These are phyloP conservation scores for Lissocephala sabroskyi DNA, from an alignment of 2,888 invertebrate species.

Conservation along the genomic window DNA sequence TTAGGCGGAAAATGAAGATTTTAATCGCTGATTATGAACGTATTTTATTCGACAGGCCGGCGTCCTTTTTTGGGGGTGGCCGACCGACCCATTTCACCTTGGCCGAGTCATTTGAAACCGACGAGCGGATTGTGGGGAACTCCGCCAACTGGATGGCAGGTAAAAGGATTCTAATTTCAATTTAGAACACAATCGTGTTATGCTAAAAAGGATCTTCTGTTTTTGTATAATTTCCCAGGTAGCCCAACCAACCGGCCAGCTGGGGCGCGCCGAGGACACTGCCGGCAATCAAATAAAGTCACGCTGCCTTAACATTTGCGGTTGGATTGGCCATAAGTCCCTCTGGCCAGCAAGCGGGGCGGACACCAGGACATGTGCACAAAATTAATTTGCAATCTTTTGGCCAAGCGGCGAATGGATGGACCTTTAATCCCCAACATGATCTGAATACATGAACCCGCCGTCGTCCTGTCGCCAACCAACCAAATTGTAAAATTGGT, in stretches of 20 bases:
- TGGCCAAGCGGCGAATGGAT: too few relatives aligned
- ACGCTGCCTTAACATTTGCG: slow-evolving; percentile 37
- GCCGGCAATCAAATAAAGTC: slow-evolving; percentile 54
- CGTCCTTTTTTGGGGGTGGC: too few relatives aligned
- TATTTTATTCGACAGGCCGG: too few relatives aligned
- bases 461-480: too few relatives aligned
- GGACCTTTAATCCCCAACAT: slow-evolving; percentile 59
- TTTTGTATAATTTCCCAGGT: slow-evolving; percentile 45
- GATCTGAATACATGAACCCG: too few relatives aligned
- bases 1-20: slow-evolving; percentile 54
- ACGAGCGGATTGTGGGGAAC: too few relatives aligned
- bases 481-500: slow-evolving; percentile 47
- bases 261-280: too few relatives aligned
- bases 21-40: slow-evolving; percentile 48
- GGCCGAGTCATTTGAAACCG: too few relatives aligned
- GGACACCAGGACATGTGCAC: slow-evolving; percentile 60
- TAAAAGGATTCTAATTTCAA: slow-evolving; percentile 43
- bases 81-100: too few relatives aligned
- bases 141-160: too few relatives aligned
- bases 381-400: slow-evolving; percentile 56
- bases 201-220: slow-evolving; percentile 48
- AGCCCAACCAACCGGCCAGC: slow-evolving; percentile 23
- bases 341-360: too few relatives aligned
- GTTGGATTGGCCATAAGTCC: too few relatives aligned
- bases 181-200: slow-evolving; percentile 43